phyloP scores from a whole-genome alignment of 53 echinoderm and acorn worm species.

The Temnopleurus reevesii region DNA sequence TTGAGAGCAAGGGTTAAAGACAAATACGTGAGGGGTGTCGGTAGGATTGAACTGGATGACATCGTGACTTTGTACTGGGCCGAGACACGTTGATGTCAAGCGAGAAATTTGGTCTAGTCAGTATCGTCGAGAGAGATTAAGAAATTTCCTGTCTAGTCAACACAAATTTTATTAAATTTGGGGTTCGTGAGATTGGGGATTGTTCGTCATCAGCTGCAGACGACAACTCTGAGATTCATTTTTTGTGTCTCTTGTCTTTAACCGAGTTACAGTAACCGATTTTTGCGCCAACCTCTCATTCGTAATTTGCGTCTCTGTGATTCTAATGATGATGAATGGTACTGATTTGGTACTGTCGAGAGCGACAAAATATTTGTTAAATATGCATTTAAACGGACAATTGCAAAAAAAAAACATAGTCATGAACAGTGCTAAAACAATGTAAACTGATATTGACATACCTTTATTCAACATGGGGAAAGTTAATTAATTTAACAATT shows the following conservation, averaged over 20 bases:
- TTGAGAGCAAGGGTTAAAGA: background rate
- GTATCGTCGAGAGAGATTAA: background rate
- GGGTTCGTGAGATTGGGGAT: background rate
- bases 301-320: background rate
- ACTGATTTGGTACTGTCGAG: background rate
- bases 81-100: background rate
- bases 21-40: background rate
- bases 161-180: constrained; percentile 13
- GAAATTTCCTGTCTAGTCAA: constrained; percentile 24
- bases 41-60: background rate
- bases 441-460: background rate
- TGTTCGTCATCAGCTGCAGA: background rate
- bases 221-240: background rate
- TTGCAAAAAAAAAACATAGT: no score
- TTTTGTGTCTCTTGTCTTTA: background rate
- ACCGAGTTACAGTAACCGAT: background rate
- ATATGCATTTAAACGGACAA: no score
- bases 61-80: background rate
- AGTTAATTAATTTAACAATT: no score
- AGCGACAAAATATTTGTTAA: no score
- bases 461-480: no score
- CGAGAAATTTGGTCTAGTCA: constrained; percentile 7
- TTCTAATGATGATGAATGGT: background rate
- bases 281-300: background rate
- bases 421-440: no score